Evolutionary conservation across 2,888 invertebrate genomes (phyloP).

Genomic region (Erebia ligea): DNA sequence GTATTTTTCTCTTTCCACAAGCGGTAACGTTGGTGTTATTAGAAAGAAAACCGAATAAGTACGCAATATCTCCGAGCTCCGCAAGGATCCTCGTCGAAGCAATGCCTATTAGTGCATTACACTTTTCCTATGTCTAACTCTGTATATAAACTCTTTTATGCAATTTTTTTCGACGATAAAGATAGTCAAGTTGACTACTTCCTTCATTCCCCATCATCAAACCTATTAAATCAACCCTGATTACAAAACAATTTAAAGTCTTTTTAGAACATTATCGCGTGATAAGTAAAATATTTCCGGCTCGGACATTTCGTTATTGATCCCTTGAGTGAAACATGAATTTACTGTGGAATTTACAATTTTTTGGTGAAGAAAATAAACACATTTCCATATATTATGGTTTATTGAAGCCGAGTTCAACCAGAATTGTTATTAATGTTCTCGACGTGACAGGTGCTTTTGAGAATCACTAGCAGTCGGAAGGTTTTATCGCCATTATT

Average conservation of each 20-base stretch:
- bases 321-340: constrained; percentile 10
- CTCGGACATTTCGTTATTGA: constrained; percentile 24
- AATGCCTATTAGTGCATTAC: constrained; percentile 76
- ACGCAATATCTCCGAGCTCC: constrained; percentile 77
- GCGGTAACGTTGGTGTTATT: constrained; percentile 78
- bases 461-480: constrained; percentile 47
- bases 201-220: no score
- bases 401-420: constrained; percentile 49
- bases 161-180: no score
- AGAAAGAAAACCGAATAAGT: constrained; percentile 77
- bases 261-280: background rate
- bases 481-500: constrained; percentile 44
- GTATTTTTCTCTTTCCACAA: constrained; percentile 74
- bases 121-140: background rate
- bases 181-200: no score
- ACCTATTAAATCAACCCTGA: no score
- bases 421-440: constrained; percentile 70
- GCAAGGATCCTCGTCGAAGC: constrained; percentile 66
- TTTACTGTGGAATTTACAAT: background rate
- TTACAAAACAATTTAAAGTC: no score
- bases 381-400: constrained; percentile 43
- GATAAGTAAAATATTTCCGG: constrained; percentile 19
- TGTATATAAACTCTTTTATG: background rate
- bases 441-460: constrained; percentile 64
- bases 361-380: constrained; percentile 30